Conservation (phyloP, 2,113 vertebrate species). For the Forbesichthys agassizii region DNA sequence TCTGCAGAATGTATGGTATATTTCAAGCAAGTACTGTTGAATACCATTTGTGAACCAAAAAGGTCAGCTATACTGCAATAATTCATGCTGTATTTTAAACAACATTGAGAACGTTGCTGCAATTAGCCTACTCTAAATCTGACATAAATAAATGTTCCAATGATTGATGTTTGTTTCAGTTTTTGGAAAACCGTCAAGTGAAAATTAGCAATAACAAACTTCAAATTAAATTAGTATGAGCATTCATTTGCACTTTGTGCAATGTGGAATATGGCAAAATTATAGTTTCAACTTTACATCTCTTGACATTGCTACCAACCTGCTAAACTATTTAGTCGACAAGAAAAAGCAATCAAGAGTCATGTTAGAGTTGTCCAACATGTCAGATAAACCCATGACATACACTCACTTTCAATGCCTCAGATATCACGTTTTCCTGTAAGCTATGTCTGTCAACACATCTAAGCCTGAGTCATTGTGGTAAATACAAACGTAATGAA, state of each 20-base stretch:
- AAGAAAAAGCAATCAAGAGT: conserved; percentile 43
- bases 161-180: conserved; percentile 14
- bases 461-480: conserved; percentile 39
- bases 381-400: conserved; percentile 6
- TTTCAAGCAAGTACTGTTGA: too few species aligned
- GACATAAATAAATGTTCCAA: conserved; percentile 1
- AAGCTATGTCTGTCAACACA: conserved; percentile 22
- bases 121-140: conserved; percentile 48
- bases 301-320: conserved; percentile 25
- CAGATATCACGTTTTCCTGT: conserved; percentile 32
- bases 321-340: conserved; percentile 36
- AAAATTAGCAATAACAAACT: conserved; percentile 52
- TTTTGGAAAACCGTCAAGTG: conserved; percentile 15
- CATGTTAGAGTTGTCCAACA: conserved; percentile 21
- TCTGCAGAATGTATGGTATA: too few species aligned
- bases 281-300: conserved; percentile 46
- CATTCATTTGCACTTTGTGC: conserved; percentile 47
- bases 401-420: conserved; percentile 19
- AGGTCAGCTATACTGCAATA: too few species aligned
- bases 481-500: conserved; percentile 39
- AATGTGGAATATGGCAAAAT: conserved; percentile 43
- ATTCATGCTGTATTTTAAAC: conserved; percentile 9
- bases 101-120: conserved; percentile 11
- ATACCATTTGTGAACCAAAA: too few species aligned
- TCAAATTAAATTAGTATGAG: conserved; percentile 48